Evolutionary conservation across 2,797 vertebrate genomes (phyloP), one percentile per base, ranked within the genome.

Genomic region (Catostomus latipinnis): DNA sequence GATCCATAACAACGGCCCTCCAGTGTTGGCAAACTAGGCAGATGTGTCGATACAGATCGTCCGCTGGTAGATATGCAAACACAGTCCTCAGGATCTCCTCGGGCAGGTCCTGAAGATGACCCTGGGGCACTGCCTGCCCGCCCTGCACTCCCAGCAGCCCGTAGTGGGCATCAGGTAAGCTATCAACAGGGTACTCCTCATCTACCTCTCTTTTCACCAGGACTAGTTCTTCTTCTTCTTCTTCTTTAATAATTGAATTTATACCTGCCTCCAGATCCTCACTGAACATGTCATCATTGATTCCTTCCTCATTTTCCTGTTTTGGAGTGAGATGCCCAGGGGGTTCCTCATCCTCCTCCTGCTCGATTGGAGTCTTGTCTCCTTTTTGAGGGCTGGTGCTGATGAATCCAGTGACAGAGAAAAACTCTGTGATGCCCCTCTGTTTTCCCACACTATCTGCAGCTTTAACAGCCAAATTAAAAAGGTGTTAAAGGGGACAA

Each of bases 21-120:
- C 97, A 99, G 46, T 68, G 87, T 9, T 13, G 95, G 76, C 96
- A 98, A 74, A 98, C 97, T 1, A 92, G 82, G 82, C 91, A 92
- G 83, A 94, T 83, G 11, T 58, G 93, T 81, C 91, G 90, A 76
- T 91, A 97, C 10, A 99, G 94, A 83, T 98, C 96, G 12, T 74
- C 84, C 1, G 95, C 90, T 0, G 97, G 94, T 0, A 98, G 87
- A 12, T 93, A 91, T 53, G 92, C 87, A 57, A 99, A 94, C 45
- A 99, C 86, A 16, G 91, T 88, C 57, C 92, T 92, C 22, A 99
- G 91, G 9, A 98, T 83, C 86, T 98, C 97, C 4, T 89, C 92
- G 0, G 98, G 97, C 3, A 99, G 92, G 18, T 96, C 81, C 0
- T 93, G 90, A 0, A 97, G 82, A 1, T 89, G 90, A 54, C 95